phyloP scores from a whole-genome alignment of 2,888 invertebrate species.

The Parthenolecanium corni region DNA sequence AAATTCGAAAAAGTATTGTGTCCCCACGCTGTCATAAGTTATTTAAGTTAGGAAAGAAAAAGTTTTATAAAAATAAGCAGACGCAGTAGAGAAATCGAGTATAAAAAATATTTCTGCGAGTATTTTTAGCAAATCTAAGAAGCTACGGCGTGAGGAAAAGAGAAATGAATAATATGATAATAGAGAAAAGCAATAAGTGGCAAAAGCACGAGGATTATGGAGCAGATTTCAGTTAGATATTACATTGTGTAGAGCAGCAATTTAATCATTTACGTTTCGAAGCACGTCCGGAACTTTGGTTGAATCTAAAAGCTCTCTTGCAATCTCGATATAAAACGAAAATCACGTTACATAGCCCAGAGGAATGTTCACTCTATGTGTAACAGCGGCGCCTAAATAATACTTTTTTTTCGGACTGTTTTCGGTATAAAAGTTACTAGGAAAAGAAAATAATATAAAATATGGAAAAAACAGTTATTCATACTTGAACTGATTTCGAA shows the following conservation, averaged over 20 bases:
- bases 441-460: too few species aligned
- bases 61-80: too few species aligned
- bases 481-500: too few species aligned
- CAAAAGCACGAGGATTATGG: conserved; percentile 26
- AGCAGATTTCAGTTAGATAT: conserved; percentile 28
- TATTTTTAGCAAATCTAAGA: conserved; percentile 21
- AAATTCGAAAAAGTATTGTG: too few species aligned
- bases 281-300: conserved; percentile 28
- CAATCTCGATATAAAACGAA: conserved; percentile 28
- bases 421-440: too few species aligned
- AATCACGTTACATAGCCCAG: conserved; percentile 25
- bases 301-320: conserved; percentile 27
- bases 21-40: too few species aligned
- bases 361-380: conserved; percentile 24
- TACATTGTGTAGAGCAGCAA: conserved; percentile 23
- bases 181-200: conserved; percentile 29
- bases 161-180: conserved; percentile 29
- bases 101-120: neutral
- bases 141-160: conserved; percentile 13
- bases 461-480: too few species aligned
- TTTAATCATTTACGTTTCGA: conserved; percentile 28
- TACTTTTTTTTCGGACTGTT: neutral
- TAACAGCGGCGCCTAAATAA: conserved; percentile 19
- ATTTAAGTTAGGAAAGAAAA: too few species aligned
- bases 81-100: too few species aligned